Conservation (phyloP, 2,888 invertebrate species). For the Brenthis ino region DNA sequence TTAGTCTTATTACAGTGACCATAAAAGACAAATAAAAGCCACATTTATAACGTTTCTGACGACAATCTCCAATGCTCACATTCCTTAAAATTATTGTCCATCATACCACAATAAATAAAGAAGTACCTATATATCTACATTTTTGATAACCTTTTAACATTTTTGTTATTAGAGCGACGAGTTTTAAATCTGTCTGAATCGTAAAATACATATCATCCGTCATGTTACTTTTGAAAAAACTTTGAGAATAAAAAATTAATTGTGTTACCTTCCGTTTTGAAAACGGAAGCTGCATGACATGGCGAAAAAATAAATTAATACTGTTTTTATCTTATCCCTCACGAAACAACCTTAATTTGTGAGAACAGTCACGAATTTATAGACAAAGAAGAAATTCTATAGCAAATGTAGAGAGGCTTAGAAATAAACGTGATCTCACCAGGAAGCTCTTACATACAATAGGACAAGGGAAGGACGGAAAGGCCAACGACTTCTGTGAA, state of each 20-base stretch:
- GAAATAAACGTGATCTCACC: slow-evolving; percentile 71
- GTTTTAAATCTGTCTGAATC: neutral
- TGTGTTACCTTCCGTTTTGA: slow-evolving; percentile 57
- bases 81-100: no score
- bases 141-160: neutral
- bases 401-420: slow-evolving; percentile 49
- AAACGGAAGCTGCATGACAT: slow-evolving; percentile 78
- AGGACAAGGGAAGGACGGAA: slow-evolving; percentile 56
- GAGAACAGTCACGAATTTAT: slow-evolving; percentile 50
- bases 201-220: slow-evolving; percentile 14
- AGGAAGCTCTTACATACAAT: slow-evolving; percentile 62
- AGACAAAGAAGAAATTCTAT: slow-evolving; percentile 58
- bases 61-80: no score
- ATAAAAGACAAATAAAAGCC: neutral
- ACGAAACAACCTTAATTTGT: slow-evolving; percentile 61
- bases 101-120: no score
- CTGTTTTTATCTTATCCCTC: slow-evolving; percentile 56
- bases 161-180: neutral
- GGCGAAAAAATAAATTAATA: slow-evolving; percentile 67
- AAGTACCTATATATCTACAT: neutral
- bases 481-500: slow-evolving; percentile 62
- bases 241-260: slow-evolving; percentile 25
- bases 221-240: neutral
- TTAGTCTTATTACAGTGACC: neutral
- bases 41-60: no score